Conservation (phyloP, 2,797 vertebrate genomes). For the Falco peregrinus region DNA sequence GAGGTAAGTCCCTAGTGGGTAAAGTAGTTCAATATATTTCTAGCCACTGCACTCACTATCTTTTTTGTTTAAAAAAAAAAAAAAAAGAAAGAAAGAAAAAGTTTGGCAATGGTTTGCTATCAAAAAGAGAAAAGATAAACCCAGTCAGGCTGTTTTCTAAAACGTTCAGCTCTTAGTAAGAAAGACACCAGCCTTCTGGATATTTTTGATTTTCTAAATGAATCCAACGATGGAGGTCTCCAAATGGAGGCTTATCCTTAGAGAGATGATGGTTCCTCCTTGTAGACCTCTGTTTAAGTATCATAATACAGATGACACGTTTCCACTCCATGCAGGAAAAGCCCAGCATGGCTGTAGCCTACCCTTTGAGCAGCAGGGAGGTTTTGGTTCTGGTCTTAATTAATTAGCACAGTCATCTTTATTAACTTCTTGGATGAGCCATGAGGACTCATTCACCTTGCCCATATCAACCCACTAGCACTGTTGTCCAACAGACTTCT, state of each 20-base stretch:
- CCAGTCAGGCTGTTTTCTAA: not conserved
- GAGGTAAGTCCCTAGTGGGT: not conserved
- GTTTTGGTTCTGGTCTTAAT: not conserved
- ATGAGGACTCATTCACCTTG: not conserved
- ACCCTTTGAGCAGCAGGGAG: not conserved
- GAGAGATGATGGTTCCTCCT: not conserved
- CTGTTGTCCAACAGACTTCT: not conserved
- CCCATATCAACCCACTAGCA: not conserved
- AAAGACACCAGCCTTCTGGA: not conserved
- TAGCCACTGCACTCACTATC: not conserved
- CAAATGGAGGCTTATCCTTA: not conserved
- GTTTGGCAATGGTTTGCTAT: not conserved
- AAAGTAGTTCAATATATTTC: not conserved
- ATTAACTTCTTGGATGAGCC: not conserved
- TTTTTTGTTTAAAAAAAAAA: not conserved
- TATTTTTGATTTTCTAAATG: not conserved
- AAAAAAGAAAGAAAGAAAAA: too few relatives aligned
- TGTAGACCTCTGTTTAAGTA: not conserved
- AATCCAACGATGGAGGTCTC: not conserved
- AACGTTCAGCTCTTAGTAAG: not conserved
- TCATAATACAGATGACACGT: not conserved
- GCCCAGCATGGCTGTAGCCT: not conserved
- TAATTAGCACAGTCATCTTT: not conserved
- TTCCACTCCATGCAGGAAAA: not conserved
- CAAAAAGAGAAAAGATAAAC: not conserved